Conservation (phyloP, 2,888 invertebrate genomes). For the Sminthurides aquaticus region DNA sequence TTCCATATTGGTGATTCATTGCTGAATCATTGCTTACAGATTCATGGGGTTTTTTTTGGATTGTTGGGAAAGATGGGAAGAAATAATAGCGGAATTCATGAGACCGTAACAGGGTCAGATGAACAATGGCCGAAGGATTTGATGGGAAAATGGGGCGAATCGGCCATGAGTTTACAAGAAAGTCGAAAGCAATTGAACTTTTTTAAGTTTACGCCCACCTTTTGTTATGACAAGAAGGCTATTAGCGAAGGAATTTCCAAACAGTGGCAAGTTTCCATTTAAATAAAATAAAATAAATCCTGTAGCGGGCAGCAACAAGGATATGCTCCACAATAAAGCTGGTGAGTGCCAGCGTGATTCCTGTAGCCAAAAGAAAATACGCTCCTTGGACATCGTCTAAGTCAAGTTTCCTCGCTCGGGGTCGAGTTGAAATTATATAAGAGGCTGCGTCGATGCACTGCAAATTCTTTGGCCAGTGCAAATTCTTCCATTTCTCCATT, state of each 20-base stretch:
- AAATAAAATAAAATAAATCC: neutral
- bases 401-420: slow-evolving; percentile 32
- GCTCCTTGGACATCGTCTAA: slow-evolving; percentile 38
- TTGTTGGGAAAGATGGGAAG: too few species aligned
- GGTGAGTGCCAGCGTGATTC: slow-evolving; percentile 21
- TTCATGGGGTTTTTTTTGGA: too few species aligned
- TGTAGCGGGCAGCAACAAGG: neutral
- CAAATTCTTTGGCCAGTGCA: slow-evolving; percentile 37
- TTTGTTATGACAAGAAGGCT: too few species aligned
- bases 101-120: too few species aligned
- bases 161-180: too few species aligned
- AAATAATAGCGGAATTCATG: too few species aligned
- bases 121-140: too few species aligned
- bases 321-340: slow-evolving; percentile 25
- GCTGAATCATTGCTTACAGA: too few species aligned
- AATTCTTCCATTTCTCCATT: slow-evolving; percentile 39
- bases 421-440: slow-evolving; percentile 34
- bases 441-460: slow-evolving; percentile 37
- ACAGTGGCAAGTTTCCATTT: slow-evolving; percentile 7
- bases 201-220: too few species aligned
- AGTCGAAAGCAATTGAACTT: too few species aligned
- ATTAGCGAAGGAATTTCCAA: slow-evolving; percentile 15
- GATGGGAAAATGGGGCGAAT: too few species aligned
- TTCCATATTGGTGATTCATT: too few species aligned
- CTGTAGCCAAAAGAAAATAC: slow-evolving; percentile 30